These are phyloP conservation scores for Hoplodrina blanda DNA, from an alignment of 2,888 invertebrate species.

Conservation along the genomic window DNA sequence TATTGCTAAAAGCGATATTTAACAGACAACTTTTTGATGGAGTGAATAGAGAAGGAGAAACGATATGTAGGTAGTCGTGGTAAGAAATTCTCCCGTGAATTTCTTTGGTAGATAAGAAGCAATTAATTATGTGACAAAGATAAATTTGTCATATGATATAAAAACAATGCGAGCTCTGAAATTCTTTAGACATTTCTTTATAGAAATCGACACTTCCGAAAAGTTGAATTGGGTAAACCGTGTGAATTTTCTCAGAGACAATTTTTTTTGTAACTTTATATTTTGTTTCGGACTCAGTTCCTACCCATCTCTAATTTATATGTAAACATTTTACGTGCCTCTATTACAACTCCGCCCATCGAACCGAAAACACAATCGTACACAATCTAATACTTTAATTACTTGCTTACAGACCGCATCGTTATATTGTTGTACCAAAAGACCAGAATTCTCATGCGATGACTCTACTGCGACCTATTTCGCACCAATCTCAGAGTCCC, in stretches of 20 bases:
- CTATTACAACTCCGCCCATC: slow-evolving; percentile 16
- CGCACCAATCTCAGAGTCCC: slow-evolving; percentile 59
- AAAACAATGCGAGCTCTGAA: neutral
- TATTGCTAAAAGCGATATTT: no score
- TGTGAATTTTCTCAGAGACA: neutral
- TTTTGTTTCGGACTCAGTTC: neutral
- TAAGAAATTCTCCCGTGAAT: neutral
- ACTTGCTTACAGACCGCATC: slow-evolving; percentile 52
- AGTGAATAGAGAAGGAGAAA: neutral
- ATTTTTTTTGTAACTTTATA: neutral
- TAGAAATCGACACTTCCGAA: neutral
- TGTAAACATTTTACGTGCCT: slow-evolving; percentile 2
- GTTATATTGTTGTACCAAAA: slow-evolving; percentile 56
- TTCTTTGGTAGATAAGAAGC: neutral
- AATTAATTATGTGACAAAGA: neutral
- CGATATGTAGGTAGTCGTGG: neutral
- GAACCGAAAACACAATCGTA: slow-evolving; percentile 52
- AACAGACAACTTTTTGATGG: no score
- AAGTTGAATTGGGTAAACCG: neutral
- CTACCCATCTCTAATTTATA: neutral
- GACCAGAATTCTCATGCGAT: slow-evolving; percentile 62
- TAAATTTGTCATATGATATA: neutral
- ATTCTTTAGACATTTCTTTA: neutral
- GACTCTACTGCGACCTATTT: slow-evolving; percentile 64
- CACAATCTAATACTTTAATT: slow-evolving; percentile 56